Evolutionary conservation across 2,113 vertebrate species (phyloP), one percentile per base, ranked within the genome.

Genomic region (Syrmaticus mikado): DNA sequence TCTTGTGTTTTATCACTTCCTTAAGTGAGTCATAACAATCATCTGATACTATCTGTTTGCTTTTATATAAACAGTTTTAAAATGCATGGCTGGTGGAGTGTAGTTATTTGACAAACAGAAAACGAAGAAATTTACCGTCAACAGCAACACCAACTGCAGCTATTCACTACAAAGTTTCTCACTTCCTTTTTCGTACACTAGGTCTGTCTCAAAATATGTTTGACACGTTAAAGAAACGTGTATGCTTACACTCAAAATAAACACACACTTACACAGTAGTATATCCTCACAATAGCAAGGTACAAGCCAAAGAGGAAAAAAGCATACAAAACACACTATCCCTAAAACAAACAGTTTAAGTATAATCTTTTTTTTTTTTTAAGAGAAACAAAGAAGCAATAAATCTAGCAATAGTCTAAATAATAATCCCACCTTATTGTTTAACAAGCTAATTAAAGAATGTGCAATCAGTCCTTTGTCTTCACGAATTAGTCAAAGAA

Each of bases 1-100:
- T 81, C 73, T 48, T 75, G 34, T 36, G 88, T 57, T 91, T 90
- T 94, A 93, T 93, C 93, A 72, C 93, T 87, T 96, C 94, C 92
- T 90, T 74, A 93, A 93, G 75, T 83, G 90, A 90, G 85, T 92
- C 88, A 90, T 60, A 95, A 87, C 34, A 94, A 83, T 77, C 41
- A 76, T 85, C 72, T 96, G 85, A 96, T 92, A 65, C 25, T 95
- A 89, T 92, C 77, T 75, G 60, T 73, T 93, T 94, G 87, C 15
- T 89, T 91, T 91, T 57, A 87, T 30, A 78, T 64, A 77, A 90
- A 73, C 76, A 62, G 38, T 66, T 89, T 91, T 79, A 68, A 92
- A 95, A 91, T 36, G 65, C 87, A 71, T 36, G 41, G 28, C 82
- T 92, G 46, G 90, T 85, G 81, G 90, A 60, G 65, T 81, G 43